phyloP scores from a whole-genome alignment of 2,888 invertebrate genomes.

The Artemia sp. region DNA sequence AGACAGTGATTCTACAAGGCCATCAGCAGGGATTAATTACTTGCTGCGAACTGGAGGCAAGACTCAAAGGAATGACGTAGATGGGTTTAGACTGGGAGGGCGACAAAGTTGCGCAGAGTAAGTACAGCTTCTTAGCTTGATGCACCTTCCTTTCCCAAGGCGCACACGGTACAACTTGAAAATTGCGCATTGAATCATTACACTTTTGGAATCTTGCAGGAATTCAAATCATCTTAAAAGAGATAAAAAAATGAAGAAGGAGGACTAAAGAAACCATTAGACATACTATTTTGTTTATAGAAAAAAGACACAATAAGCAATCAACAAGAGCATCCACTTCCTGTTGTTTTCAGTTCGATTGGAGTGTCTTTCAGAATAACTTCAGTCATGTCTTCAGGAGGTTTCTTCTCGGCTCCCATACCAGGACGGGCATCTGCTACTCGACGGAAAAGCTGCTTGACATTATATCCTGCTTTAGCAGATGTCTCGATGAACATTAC shows the following conservation, averaged over 20 bases:
- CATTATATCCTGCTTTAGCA: conserved; percentile 98
- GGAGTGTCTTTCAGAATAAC: conserved; percentile 93
- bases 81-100: too few relatives aligned
- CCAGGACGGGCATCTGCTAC: conserved; percentile 96
- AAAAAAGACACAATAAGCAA: conserved; percentile 17
- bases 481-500: conserved; percentile 99
- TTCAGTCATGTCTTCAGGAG: conserved; percentile 96
- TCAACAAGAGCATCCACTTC: conserved; percentile 79
- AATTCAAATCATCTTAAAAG: background rate
- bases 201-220: conserved; percentile 12
- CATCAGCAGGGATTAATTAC: too few relatives aligned
- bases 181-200: background rate
- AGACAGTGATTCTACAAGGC: too few relatives aligned
- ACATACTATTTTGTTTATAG: background rate
- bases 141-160: too few relatives aligned
- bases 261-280: conserved; percentile 4
- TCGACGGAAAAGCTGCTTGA: conserved; percentile 94
- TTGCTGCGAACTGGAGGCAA: too few relatives aligned
- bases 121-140: too few relatives aligned
- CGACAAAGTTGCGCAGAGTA: too few relatives aligned
- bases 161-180: too few relatives aligned
- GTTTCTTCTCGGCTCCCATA: conserved; percentile 93
- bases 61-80: too few relatives aligned
- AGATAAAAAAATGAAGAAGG: conserved; percentile 3
- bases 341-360: conserved; percentile 78